Percentiles rank a stretch among this genome's conserved stretches.
phyloP scores from a whole-genome alignment of 2,888 invertebrate genomes.

The Acanthacorydalis orientalis region DNA sequence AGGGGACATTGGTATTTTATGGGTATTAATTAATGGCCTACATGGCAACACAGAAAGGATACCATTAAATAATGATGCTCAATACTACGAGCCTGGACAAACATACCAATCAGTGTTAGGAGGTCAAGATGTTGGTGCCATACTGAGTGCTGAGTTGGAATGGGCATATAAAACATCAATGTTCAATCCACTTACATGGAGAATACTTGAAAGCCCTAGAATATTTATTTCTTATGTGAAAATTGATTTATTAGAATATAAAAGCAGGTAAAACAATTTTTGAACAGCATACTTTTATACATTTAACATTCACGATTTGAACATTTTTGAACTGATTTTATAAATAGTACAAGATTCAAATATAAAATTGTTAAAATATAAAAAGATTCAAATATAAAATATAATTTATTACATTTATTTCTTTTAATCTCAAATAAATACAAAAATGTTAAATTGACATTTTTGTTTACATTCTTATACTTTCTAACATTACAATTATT shows the following conservation, averaged over 20 bases:
- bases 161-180: constrained; percentile 67
- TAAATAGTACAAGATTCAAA: too few species aligned
- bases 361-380: too few species aligned
- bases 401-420: too few species aligned
- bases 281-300: too few species aligned
- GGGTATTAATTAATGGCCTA: constrained; percentile 45
- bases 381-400: too few species aligned
- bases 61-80: constrained; percentile 18
- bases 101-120: constrained; percentile 49
- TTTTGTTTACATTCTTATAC: too few species aligned
- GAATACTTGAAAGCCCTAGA: constrained; percentile 53
- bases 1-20: constrained; percentile 61
- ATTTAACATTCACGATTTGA: too few species aligned
- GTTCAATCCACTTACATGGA: constrained; percentile 72
- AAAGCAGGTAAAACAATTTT: constrained; percentile 29
- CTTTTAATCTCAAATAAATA: too few species aligned
- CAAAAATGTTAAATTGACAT: too few species aligned
- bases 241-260: constrained; percentile 54
- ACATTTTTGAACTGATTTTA: too few species aligned
- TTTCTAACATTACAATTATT: too few species aligned
- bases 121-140: constrained; percentile 45
- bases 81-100: constrained; percentile 54
- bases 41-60: constrained; percentile 16
- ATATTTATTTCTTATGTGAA: constrained; percentile 55
- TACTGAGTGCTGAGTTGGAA: constrained; percentile 31